These are phyloP conservation scores for Gortyna flavago DNA, from an alignment of 2,888 invertebrate genomes.

Conservation along the genomic window DNA sequence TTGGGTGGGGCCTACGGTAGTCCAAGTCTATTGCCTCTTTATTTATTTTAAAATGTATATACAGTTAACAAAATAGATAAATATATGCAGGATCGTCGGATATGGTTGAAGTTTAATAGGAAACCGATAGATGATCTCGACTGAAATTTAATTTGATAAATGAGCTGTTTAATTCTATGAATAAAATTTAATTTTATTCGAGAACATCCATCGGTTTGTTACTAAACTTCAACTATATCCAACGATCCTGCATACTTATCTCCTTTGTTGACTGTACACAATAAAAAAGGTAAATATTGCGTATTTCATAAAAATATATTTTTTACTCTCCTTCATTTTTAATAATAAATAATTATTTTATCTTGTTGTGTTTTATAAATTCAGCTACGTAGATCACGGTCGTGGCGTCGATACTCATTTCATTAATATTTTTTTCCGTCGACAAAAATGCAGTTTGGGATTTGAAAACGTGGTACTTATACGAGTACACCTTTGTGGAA, in stretches of 20 bases:
- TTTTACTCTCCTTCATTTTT: background rate
- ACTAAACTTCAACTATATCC: too few relatives aligned
- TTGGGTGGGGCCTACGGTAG: background rate
- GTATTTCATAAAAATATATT: background rate
- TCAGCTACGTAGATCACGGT: fast-evolving
- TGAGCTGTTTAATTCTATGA: too few relatives aligned
- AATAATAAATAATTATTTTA: background rate
- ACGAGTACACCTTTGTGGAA: slow-evolving; percentile 14
- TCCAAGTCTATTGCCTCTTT: background rate
- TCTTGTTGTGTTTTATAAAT: background rate
- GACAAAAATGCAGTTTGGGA: background rate
- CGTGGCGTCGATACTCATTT: background rate
- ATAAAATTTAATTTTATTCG: too few relatives aligned
- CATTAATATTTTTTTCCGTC: background rate
- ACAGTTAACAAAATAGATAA: too few relatives aligned
- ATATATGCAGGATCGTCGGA: too few relatives aligned
- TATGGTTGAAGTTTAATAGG: too few relatives aligned
- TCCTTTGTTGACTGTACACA: too few relatives aligned
- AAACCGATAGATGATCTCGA: too few relatives aligned
- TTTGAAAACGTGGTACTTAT: background rate
- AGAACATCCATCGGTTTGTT: too few relatives aligned
- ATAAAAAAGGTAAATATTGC: background rate
- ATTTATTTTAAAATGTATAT: background rate
- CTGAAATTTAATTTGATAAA: too few relatives aligned
- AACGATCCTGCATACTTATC: too few relatives aligned